Conservation (phyloP, 2,113 vertebrate genomes). For the Saccopteryx bilineata region DNA sequence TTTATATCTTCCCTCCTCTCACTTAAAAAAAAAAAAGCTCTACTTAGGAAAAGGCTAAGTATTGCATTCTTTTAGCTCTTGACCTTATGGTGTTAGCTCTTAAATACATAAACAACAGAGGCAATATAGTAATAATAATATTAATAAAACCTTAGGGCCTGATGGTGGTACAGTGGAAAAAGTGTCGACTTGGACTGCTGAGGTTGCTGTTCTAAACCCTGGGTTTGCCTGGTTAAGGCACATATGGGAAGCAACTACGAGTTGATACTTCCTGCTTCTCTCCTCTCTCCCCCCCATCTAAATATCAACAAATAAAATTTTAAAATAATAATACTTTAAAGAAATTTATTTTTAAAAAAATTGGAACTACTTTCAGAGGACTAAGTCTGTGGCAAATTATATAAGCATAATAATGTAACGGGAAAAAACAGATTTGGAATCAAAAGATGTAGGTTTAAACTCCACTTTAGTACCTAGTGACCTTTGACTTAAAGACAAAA, state of each 20-base stretch:
- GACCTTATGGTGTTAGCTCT: background rate
- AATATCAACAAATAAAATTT: no score
- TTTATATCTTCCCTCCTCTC: no score
- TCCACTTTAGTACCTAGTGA: background rate
- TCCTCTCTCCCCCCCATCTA: no score
- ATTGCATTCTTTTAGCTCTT: conserved; percentile 45
- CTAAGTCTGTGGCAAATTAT: conserved; percentile 1
- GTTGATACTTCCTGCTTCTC: no score
- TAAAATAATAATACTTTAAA: background rate
- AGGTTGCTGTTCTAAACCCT: no score
- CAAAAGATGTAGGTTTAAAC: background rate
- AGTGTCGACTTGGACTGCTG: no score
- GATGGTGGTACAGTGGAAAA: no score
- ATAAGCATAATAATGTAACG: conserved; percentile 1
- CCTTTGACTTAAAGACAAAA: background rate
- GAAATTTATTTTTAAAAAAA: conserved; percentile 40
- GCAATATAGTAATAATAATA: background rate
- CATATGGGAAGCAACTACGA: no score
- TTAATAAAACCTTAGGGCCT: background rate
- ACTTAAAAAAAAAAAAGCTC: background rate
- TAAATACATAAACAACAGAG: background rate
- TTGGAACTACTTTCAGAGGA: conserved; percentile 50
- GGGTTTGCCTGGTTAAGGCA: no score
- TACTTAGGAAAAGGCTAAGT: background rate
- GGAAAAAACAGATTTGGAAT: background rate